Evolutionary conservation across 2,113 vertebrate species (phyloP).

Genomic region (Platysternon megacephalum): DNA sequence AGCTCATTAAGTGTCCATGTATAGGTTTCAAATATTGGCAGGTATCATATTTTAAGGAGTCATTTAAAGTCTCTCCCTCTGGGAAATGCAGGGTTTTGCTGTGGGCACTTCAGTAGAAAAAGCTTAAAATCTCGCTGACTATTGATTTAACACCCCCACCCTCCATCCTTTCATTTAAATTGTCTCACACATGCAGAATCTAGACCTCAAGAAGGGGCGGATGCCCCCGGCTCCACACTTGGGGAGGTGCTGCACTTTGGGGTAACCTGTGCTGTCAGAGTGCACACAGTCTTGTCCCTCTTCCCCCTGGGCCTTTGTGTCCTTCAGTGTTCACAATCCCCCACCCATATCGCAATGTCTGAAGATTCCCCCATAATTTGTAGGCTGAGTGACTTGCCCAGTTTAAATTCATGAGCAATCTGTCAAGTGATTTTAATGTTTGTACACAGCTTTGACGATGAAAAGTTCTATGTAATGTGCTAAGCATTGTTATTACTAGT

Average conservation of each 20-base stretch:
- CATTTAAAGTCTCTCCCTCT: accelerated
- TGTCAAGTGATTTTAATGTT: neutral
- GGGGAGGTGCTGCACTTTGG: neutral
- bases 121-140: neutral
- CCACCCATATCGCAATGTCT: neutral
- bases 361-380: neutral
- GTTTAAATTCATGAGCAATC: neutral
- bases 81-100: neutral
- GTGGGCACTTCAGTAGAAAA: neutral
- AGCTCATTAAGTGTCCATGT: neutral
- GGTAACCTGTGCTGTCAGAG: too few species aligned
- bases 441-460: neutral
- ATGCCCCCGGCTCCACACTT: neutral
- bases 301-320: neutral
- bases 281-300: neutral
- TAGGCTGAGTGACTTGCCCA: neutral
- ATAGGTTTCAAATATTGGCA: neutral
- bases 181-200: neutral
- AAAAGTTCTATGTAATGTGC: too few species aligned
- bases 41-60: neutral
- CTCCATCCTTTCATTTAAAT: neutral
- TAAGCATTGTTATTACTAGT: too few species aligned
- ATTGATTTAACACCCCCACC: neutral
- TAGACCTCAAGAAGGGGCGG: neutral
- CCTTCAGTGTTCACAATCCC: neutral